A percentile compares a stretch with the other conserved stretches of the same genome.
phyloP scores from a whole-genome alignment of 2,888 invertebrate genomes.

The Blera fallax region DNA sequence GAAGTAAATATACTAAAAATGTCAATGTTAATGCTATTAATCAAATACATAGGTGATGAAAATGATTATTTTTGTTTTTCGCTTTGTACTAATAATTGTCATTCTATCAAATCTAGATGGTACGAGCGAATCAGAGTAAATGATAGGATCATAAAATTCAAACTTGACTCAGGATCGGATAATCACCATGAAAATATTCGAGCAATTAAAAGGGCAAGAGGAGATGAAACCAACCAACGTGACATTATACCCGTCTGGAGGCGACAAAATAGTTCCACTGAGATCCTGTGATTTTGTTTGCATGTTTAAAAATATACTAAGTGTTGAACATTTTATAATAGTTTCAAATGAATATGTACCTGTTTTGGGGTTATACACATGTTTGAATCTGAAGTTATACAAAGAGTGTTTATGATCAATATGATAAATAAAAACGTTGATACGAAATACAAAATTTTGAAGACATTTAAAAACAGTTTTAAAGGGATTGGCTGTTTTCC shows the following conservation, averaged over 20 bases:
- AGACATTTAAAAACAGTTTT: background rate
- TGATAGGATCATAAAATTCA: too few species aligned
- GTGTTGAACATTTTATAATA: background rate
- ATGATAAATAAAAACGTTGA: background rate
- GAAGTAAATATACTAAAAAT: background rate
- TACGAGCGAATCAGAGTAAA: too few species aligned
- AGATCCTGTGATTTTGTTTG: background rate
- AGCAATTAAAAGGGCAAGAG: too few species aligned
- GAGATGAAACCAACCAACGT: too few species aligned
- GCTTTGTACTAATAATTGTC: background rate
- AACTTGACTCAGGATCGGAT: too few species aligned
- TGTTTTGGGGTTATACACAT: background rate
- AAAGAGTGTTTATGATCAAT: too few species aligned
- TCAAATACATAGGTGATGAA: background rate
- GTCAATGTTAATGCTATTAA: background rate
- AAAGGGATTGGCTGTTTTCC: background rate
- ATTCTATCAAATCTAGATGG: background rate
- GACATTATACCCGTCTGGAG: too few species aligned
- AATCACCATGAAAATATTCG: too few species aligned
- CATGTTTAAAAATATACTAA: background rate
- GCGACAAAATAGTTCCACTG: too few species aligned
- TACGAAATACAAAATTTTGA: background rate
- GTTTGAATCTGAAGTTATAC: background rate
- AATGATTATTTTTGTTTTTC: background rate
- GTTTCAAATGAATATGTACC: background rate